A percentile compares a stretch with the other conserved stretches of the same genome.
Conservation (phyloP, 2,797 vertebrate species). For the Helarctos malayanus region DNA sequence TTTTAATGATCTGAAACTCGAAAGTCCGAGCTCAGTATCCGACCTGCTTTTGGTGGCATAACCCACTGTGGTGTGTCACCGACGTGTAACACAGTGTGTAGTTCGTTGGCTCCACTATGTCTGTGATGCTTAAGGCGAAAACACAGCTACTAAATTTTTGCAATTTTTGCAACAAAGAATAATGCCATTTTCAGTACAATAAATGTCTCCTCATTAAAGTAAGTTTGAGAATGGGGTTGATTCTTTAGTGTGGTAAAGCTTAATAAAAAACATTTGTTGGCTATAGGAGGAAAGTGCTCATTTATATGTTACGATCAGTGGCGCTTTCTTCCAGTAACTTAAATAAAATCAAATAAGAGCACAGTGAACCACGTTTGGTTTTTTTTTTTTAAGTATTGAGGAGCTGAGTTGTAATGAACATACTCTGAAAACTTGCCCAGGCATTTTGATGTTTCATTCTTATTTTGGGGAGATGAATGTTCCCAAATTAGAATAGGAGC, state of each 20-base stretch:
- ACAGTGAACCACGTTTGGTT: not conserved
- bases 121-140: not conserved
- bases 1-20: not conserved
- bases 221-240: not conserved
- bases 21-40: not conserved
- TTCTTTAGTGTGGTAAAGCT: conserved; percentile 6
- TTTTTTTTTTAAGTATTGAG: not conserved
- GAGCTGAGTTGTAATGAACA: not conserved
- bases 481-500: conserved; percentile 10
- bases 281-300: not conserved
- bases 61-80: not conserved
- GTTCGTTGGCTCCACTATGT: not conserved
- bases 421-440: not conserved
- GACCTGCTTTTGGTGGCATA: not conserved
- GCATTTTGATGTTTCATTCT: not conserved
- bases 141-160: not conserved
- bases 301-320: conserved; percentile 7
- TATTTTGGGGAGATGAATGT: not conserved
- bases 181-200: not conserved
- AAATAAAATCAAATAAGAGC: not conserved
- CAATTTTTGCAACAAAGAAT: not conserved
- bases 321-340: not conserved
- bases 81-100: not conserved
- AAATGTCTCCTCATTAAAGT: not conserved
- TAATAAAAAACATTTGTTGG: conserved; percentile 19